Base-by-base conservation (phyloP, 1,140 invertebrate genomes). In the Lasioglossum albipes region DNA sequence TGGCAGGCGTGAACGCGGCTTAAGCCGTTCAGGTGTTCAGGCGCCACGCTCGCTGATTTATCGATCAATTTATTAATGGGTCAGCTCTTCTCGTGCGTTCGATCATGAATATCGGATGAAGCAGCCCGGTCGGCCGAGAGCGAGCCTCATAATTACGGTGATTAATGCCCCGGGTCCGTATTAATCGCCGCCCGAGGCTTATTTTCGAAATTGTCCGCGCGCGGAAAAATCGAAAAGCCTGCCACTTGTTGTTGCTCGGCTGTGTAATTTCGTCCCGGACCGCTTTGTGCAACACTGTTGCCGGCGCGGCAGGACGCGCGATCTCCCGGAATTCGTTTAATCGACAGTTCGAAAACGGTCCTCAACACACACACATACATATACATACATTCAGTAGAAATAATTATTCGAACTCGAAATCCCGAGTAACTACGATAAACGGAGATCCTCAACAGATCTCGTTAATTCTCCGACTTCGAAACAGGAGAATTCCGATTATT, bases 11-110 rank as follows among this genome's bases (percentile, higher is more conserved):
- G 61, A 65, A 52, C 70, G 36, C 27, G 59, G 20, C 54, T 73
- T 54, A 66, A 61, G 13, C 20, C 42, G 72, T 69, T 80, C 74
- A 68, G 75, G 36, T 62, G 71, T 71, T 80, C 67, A 13, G 62
- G 71, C 75, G 76, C 62, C 65, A 75, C 45, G 57, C 75, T 79
- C 71, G 72, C 59, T 57, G 84, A 88, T 86, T 84, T 77, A 87
- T 87, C 87, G 81, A 86, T 87, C 82, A 82, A 86, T 86, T 86
- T 87, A 84, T 86, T 86, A 87, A 83, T 85, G 78, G 67, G 73
- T 80, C 79, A 78, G 61, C 74, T 75, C 75, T 82, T 79, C 57
- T 82, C 82, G 76, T 74, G 81, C 64, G 87, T 79, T 83, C 81
- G 71, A 83, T 88, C 81, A 85, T 87, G 81, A 88, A 87, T 88